phyloP scores from a whole-genome alignment of 2,888 invertebrate species.

The Physocephala rufipes region DNA sequence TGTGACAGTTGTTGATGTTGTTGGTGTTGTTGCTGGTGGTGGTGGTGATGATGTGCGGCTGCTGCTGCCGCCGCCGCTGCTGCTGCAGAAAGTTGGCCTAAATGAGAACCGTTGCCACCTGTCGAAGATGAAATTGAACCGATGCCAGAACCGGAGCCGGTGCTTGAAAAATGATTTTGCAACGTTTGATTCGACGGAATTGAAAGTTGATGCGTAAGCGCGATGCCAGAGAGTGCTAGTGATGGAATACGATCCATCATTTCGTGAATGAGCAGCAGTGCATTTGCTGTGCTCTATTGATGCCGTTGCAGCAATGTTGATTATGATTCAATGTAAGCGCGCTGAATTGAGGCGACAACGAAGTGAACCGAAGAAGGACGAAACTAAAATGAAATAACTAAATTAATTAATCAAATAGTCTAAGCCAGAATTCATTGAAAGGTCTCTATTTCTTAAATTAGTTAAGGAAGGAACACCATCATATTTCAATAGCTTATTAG shows the following conservation, averaged over 20 bases:
- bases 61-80: slow-evolving; percentile 47
- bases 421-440: too few relatives aligned
- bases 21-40: slow-evolving; percentile 54
- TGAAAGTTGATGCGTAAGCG: slow-evolving; percentile 65
- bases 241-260: slow-evolving; percentile 67
- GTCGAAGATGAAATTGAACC: slow-evolving; percentile 49
- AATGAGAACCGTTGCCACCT: slow-evolving; percentile 45
- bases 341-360: slow-evolving; percentile 10
- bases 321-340: background rate
- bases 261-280: slow-evolving; percentile 44
- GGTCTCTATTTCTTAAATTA: too few relatives aligned
- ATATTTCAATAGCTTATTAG: too few relatives aligned
- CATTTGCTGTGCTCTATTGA: slow-evolving; percentile 6
- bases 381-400: slow-evolving; percentile 21
- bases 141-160: slow-evolving; percentile 48
- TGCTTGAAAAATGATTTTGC: slow-evolving; percentile 60
- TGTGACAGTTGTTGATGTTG: slow-evolving; percentile 55
- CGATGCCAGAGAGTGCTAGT: slow-evolving; percentile 65
- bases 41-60: slow-evolving; percentile 51
- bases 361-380: slow-evolving; percentile 23
- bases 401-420: background rate
- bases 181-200: slow-evolving; percentile 56
- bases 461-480: too few relatives aligned
- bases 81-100: slow-evolving; percentile 52
- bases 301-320: slow-evolving; percentile 32